Base-by-base conservation (phyloP, 1,140 invertebrate genomes). In the Sweltsa coloradensis region DNA sequence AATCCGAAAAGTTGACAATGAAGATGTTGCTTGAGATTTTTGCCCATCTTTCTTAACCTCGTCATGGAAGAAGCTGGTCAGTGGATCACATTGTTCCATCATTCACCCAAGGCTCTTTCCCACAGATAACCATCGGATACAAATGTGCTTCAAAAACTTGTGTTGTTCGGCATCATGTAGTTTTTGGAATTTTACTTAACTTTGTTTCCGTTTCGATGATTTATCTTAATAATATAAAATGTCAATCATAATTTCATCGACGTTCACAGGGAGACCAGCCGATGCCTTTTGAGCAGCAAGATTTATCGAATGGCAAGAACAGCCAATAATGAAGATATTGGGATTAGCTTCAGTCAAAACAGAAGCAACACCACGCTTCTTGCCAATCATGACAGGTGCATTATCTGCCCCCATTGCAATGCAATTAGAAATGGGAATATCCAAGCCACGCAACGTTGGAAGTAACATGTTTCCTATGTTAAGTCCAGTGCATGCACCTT, bases 81-180 rank as follows among this genome's bases (percentile, higher is more conserved):
- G 23, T 7, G 36, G 36, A n/a, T 37, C 36, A 16, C 36, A 37
- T 16, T 37, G 18, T 9, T 11, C 36, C 23, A 37, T 37, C 16
- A 3, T 16, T 22, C 36, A 19, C 18, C 16, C 16, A 16, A 37
- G 23, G 23, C 36, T 37, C 18, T 22, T 16, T 37, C 36, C 36
- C 18, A 37, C 16, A 19, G 36, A 37, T 37, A 37, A 37, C 36
- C 36, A 37, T 22, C 36, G 18, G 23, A 22, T 37, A 37, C 36
- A 37, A 5, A 37, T 37, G 36, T 37, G 36, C n/a, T 37, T 37
- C 11, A 37, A 37, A 37, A 37, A 19, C 16, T n/a, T 37, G 16
- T 22, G 18, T 37, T 16, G 5, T 37, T 37, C 36, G 23, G 16
- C 23, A 11, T 5, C n/a, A 22, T 37, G n/a, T 22, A 37, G 23